Conservation (phyloP, 1,140 invertebrate genomes). For the Andrena cerasifolii region DNA sequence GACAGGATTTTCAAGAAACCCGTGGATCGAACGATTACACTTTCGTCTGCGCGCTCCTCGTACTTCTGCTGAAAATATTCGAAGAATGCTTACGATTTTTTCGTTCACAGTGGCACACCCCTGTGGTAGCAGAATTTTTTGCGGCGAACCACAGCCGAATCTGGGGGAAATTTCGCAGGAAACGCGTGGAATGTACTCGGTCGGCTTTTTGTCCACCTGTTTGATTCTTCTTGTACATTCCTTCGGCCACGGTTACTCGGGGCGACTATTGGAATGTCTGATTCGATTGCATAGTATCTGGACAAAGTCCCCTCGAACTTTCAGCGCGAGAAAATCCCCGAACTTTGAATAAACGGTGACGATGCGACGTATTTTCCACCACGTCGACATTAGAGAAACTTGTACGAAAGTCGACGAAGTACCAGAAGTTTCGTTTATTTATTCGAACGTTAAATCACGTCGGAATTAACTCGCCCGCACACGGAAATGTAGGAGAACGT, state of each 20-base stretch:
- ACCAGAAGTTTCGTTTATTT: background rate
- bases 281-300: background rate
- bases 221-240: constrained; percentile 51
- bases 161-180: background rate
- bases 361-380: background rate
- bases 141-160: background rate
- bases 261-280: background rate
- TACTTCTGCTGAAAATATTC: background rate
- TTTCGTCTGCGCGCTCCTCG: background rate
- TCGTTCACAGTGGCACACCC: background rate
- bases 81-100: constrained; percentile 22
- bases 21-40: constrained; percentile 33
- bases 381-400: background rate
- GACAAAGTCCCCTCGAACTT: background rate
- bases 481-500: background rate
- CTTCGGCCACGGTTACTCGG: constrained; percentile 16
- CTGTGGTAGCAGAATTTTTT: background rate
- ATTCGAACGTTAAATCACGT: background rate
- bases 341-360: background rate
- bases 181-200: no score
- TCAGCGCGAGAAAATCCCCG: background rate
- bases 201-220: constrained; percentile 43
- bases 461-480: no score
- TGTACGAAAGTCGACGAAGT: background rate
- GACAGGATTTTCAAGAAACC: background rate